Evolutionary conservation across 2,888 invertebrate genomes (phyloP), one percentile per base, ranked within the genome.

Genomic region (Scrobipalpa atriplicella): DNA sequence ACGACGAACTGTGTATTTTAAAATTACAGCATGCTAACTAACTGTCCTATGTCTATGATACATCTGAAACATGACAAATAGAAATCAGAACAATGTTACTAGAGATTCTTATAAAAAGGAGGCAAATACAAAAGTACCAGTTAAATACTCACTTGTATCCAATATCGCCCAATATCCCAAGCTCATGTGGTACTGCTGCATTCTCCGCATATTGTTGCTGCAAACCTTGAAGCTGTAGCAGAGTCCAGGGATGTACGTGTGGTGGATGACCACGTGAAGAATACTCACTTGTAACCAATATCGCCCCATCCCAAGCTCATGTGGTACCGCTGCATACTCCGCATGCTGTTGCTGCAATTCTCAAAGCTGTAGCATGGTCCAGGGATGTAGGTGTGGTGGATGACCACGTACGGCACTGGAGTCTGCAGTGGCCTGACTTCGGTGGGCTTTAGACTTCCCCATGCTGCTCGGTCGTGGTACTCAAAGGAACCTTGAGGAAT

Each of bases 151-250:
- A 94, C 93, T 89, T 86, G 77, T 93, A 94, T 39, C 96, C 96
- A 76, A 96, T 95, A 78, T 96, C 96, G 66, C 94, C 94, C 95
- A 95, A n/a, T n/a, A 96, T 0, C 87, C 93, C 68, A 88, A 82
- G 67, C 91, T 83, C 76, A 93, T 94, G 78, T 96, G 96, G 67
- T 93, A 94, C 43, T 87, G 85, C 83, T 96, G 96, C 94, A 96
- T 96, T 47, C 87, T 85, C 64, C 93, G 86, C 95, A 96, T 95
- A 18, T 94, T 93, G 0, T 72, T 73, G 62, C 83, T 84, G 76
- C 96, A 96, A 5, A 92, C 85, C 1, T 84, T 79, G 0, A 85
- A 83, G 0, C 88, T 93, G 72, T 86, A 84, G 81, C 96, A 96
- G 10, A 94, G 95, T 0, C 81, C 88, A 0, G 95, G 95, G 58